A percentile compares a stretch with the other conserved stretches of the same genome.
phyloP scores from a whole-genome alignment of 2,113 vertebrate genomes.

The Oreochromis niloticus region DNA sequence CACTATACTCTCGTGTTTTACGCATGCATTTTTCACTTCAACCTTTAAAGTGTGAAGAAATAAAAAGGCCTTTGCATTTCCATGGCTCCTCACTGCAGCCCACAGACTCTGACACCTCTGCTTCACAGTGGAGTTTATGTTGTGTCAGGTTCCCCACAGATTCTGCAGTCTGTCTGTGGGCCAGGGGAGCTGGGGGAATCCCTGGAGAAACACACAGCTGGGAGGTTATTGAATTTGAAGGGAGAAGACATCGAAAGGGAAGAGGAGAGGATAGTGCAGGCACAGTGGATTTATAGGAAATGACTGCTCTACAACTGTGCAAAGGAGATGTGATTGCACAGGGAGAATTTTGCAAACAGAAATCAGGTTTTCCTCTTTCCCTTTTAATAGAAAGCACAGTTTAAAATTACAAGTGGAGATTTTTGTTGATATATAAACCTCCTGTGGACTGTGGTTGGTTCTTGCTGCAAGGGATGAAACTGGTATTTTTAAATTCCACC shows the following conservation, averaged over 20 bases:
- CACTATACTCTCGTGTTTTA: neutral
- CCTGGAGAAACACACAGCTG: slow-evolving; percentile 65
- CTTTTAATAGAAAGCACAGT: neutral
- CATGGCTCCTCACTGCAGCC: slow-evolving; percentile 24
- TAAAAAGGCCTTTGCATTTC: slow-evolving; percentile 12
- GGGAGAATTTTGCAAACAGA: slow-evolving; percentile 8
- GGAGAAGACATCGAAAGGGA: slow-evolving; percentile 19
- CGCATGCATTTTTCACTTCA: neutral
- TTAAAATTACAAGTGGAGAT: neutral
- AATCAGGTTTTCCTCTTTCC: neutral
- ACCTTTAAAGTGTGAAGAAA: slow-evolving; percentile 23
- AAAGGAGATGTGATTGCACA: neutral
- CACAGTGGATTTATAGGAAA: slow-evolving; percentile 16
- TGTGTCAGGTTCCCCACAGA: slow-evolving; percentile 62
- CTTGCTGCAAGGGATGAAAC: neutral
- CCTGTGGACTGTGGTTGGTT: neutral
- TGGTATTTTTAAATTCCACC: slow-evolving; percentile 5
- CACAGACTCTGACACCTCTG: slow-evolving; percentile 55
- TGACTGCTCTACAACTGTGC: neutral
- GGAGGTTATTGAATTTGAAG: slow-evolving; percentile 66
- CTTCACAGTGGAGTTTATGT: slow-evolving; percentile 56
- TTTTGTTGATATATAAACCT: neutral
- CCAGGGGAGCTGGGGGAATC: slow-evolving; percentile 55
- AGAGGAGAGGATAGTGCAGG: neutral
- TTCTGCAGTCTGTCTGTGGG: slow-evolving; percentile 61